These are phyloP conservation scores for Fistularia tabacaria DNA, from an alignment of 2,797 vertebrate species.

Conservation along the genomic window DNA sequence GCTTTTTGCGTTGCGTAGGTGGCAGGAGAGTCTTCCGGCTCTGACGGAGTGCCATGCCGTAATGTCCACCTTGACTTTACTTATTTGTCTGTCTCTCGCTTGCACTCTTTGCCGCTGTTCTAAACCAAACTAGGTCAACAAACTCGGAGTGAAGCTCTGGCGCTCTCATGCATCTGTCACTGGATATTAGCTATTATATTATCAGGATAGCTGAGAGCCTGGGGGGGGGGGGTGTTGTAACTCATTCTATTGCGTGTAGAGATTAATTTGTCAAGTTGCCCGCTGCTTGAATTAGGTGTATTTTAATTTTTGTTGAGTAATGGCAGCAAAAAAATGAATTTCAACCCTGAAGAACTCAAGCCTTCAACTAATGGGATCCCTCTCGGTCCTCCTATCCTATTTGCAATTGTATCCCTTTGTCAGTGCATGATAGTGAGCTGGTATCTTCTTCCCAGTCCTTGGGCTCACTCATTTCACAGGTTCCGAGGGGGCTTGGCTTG, in stretches of 20 bases:
- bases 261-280: slow-evolving; percentile 23
- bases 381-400: too few relatives aligned
- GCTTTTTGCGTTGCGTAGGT: slow-evolving; percentile 17
- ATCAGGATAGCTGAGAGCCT: slow-evolving; percentile 19
- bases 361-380: too few relatives aligned
- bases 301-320: not conserved
- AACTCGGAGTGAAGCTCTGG: slow-evolving; percentile 28
- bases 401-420: too few relatives aligned
- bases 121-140: slow-evolving; percentile 41
- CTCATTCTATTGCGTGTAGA: slow-evolving; percentile 13
- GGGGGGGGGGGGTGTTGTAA: slow-evolving; percentile 32
- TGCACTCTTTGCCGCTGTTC: not conserved
- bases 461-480: too few relatives aligned
- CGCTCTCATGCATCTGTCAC: slow-evolving; percentile 46
- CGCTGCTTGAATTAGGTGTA: slow-evolving; percentile 15
- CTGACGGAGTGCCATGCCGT: slow-evolving; percentile 5
- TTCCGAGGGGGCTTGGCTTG: too few relatives aligned
- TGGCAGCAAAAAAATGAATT: not conserved
- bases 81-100: slow-evolving; percentile 23
- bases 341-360: too few relatives aligned
- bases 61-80: slow-evolving; percentile 22
- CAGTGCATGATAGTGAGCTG: too few relatives aligned
- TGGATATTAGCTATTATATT: slow-evolving; percentile 33
- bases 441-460: too few relatives aligned
- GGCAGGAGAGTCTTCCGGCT: slow-evolving; percentile 22